Evolutionary conservation across 1,140 invertebrate species (phyloP), one percentile per base, ranked within the genome.

Genomic region (Penaeus japonicus): DNA sequence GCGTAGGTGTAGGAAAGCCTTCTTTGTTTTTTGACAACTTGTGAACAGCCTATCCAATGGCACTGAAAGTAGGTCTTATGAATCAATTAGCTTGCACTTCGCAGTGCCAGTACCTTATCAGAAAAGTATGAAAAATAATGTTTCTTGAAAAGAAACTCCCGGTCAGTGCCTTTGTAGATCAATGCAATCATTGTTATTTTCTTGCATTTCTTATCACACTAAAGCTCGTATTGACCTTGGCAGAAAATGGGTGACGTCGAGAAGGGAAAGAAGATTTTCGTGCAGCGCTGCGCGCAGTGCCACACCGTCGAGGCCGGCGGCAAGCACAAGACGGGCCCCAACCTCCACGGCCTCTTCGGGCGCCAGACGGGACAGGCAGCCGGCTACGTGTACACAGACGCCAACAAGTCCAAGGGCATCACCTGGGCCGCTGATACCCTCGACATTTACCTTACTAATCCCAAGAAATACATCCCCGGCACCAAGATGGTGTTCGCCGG

Each of bases 401-500:
- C 98, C 89, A 99, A 99, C 94, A 98, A 98, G 93, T 94, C 94
- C 82, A 99, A 99, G 96, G 90, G 97, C 91, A 99, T 99, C 92
- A 97, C 96, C 90, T 99, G 99, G 99, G 95, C 94, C 90, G 95
- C 96, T 89, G 98, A 99, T 77, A 99, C 98, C 0, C 94, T 99
- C 1, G 99, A 98, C 91, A 96, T 96, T 91, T 99, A 99, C 93
- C 94, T 99, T 91, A 97, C 98, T 93, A 99, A 99, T 92, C 99
- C 99, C 85, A 99, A 99, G 94, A 99, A 99, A 93, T 99, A 98
- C 93, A 99, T 99, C 94, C 99, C 99, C 89, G 99, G 99, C 91
- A 99, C 99, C 87, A 99, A 99, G 92, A 99, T 99, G 99, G 96
- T 99, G 91, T 99, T 99, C 92, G 99, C 99, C 91, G 99, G 99